Conservation (phyloP, 1,140 invertebrate species). For the Chionoecetes opilio region DNA sequence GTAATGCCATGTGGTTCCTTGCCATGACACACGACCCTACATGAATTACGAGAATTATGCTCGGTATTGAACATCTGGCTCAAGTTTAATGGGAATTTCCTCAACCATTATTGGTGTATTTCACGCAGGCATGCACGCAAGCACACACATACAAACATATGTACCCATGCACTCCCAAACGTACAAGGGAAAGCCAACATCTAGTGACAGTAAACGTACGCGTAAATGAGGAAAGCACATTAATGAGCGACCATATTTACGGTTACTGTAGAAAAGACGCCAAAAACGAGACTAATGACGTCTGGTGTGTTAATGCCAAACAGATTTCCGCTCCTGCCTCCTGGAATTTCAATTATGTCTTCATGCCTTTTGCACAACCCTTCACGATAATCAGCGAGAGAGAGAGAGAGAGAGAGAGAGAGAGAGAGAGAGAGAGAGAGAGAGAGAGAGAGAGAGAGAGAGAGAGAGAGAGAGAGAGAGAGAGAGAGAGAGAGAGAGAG, state of each 20-base stretch:
- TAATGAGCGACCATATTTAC: constrained; percentile 18
- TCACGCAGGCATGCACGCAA: neutral
- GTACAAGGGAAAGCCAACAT: neutral
- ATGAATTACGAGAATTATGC: neutral
- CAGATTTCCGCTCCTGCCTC: neutral
- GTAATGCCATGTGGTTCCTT: neutral
- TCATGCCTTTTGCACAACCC: neutral
- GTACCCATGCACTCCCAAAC: neutral
- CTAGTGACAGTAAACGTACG: neutral
- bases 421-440: constrained; percentile 23
- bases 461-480: constrained; percentile 27
- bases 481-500: constrained; percentile 19
- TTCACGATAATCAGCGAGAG: neutral
- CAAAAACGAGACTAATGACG: neutral
- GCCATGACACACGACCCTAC: neutral
- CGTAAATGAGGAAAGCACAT: neutral
- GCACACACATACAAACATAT: neutral
- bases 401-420: neutral
- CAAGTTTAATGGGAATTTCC: constrained; percentile 29
- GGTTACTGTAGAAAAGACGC: neutral
- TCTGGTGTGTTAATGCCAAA: neutral
- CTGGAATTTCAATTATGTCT: constrained; percentile 3
- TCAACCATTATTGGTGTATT: constrained; percentile 1
- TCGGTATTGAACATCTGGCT: constrained; percentile 1
- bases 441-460: constrained; percentile 27